phyloP scores from a whole-genome alignment of 1,140 invertebrate species.

The Zaprionus camerounensis region DNA sequence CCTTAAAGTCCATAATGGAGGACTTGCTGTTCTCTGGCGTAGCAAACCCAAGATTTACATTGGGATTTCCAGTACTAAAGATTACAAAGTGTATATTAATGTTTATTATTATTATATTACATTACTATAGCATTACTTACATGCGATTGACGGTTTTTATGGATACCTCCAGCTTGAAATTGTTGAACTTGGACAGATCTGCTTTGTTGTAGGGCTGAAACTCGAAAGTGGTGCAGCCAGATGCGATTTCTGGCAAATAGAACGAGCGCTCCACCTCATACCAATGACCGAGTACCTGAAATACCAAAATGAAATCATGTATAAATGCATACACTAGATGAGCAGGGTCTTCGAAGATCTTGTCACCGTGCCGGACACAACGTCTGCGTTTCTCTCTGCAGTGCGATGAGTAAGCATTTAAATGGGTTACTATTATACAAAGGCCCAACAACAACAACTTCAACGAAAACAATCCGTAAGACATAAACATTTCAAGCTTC shows the following conservation, averaged over 20 bases:
- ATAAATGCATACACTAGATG: slow-evolving; percentile 12
- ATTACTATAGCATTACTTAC: slow-evolving; percentile 81
- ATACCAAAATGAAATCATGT: slow-evolving; percentile 15
- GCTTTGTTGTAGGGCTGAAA: slow-evolving; percentile 85
- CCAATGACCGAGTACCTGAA: slow-evolving; percentile 89
- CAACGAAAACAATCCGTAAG: slow-evolving; percentile 46
- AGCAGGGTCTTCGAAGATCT: slow-evolving; percentile 11
- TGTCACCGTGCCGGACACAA: slow-evolving; percentile 11
- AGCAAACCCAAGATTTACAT: slow-evolving; percentile 75
- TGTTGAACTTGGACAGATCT: slow-evolving; percentile 78
- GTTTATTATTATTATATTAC: background rate
- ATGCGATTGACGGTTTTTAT: slow-evolving; percentile 87
- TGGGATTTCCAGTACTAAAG: slow-evolving; percentile 78
- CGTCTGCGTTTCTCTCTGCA: slow-evolving; percentile 49
- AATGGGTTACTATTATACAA: slow-evolving; percentile 66
- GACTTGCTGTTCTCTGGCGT: slow-evolving; percentile 79
- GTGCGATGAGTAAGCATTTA: slow-evolving; percentile 49
- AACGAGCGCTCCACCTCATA: slow-evolving; percentile 90
- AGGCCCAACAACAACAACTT: background rate
- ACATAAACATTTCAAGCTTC: slow-evolving; percentile 50
- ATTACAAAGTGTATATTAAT: background rate
- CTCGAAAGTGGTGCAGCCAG: slow-evolving; percentile 87
- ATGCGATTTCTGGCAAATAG: slow-evolving; percentile 88
- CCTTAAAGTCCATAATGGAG: slow-evolving; percentile 84
- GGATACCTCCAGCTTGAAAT: slow-evolving; percentile 85